Base-by-base conservation (phyloP, 2,888 invertebrate species). In the Drosophila quasianomalipes region DNA sequence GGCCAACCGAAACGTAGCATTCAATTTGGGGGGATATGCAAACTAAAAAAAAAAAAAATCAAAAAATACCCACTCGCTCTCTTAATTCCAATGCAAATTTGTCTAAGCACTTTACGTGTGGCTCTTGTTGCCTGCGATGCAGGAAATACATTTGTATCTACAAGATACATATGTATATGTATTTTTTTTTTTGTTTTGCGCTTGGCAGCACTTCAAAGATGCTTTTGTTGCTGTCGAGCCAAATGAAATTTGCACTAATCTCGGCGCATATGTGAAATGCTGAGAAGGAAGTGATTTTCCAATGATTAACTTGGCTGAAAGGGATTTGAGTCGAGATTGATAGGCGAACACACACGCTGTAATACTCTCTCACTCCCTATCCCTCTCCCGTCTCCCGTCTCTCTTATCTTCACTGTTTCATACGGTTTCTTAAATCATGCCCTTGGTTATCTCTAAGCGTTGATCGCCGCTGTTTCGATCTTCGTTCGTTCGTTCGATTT, bases 221-320 rank as follows among this genome's bases (percentile, higher is more conserved):
- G 68, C 75, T 49, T 69, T 74, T 71, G 75, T 65, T 51, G 19
- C 14, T 22, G 28, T 19, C 28, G 54, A 61, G 30, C 54, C 70
- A 85, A 87, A 87, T 87, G 74, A 77, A 83, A 89, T 87, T 87
- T 87, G 86, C 83, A 83, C 74, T 86, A 87, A 87, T 89, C 87
- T 79, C 57, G 66, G 65, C 54, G 54, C 70, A 73, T 65, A 66
- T 69, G 68, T 65, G 73, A 37, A 51, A 51, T 37, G 66, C 76
- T 89, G 86, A 90, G 85, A 90, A 92, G 92, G 92, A 92, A 91
- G 91, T 81, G 89, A 92, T 92, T 92, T 92, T 92, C 92, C 92
- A 91, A 91, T 92, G 92, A 92, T 92, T 92, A 91, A 90, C 90
- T 92, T 87, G 81, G 76, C 72, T 92, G 80, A 92, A 92, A 88